phyloP scores from a whole-genome alignment of 2,797 vertebrate species.

The Dendrocincla tyrannina region DNA sequence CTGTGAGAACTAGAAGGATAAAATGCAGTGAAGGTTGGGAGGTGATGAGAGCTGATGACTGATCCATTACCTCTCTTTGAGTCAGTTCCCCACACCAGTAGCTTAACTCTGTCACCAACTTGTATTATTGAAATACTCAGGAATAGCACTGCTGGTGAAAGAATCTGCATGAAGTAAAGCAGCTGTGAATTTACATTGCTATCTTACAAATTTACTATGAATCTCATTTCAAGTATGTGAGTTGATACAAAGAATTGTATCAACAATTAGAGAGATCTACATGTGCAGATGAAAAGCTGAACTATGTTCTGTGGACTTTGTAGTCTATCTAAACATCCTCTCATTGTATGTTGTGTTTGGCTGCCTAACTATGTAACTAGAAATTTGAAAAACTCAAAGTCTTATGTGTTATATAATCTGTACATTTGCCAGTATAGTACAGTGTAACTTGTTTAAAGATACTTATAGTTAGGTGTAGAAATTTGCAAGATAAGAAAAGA shows the following conservation, averaged over 20 bases:
- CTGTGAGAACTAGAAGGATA: not conserved
- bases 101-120: not conserved
- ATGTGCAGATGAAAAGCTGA: not conserved
- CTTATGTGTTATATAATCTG: fast-evolving
- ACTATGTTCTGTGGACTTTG: not conserved
- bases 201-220: not conserved
- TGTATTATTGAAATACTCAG: not conserved
- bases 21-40: not conserved
- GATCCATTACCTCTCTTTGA: not conserved
- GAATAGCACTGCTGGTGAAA: not conserved
- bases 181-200: not conserved
- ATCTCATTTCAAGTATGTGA: not conserved
- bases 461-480: not conserved
- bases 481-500: not conserved
- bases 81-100: not conserved
- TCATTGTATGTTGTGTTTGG: not conserved
- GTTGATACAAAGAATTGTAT: not conserved
- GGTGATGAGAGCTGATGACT: not conserved
- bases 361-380: not conserved
- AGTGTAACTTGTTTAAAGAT: not conserved
- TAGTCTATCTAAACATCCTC: not conserved
- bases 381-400: not conserved
- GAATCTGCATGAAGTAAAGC: not conserved
- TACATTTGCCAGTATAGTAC: not conserved
- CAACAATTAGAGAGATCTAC: not conserved